Base-by-base conservation (phyloP, 2,888 invertebrate genomes). In the Calameuta idolon region DNA sequence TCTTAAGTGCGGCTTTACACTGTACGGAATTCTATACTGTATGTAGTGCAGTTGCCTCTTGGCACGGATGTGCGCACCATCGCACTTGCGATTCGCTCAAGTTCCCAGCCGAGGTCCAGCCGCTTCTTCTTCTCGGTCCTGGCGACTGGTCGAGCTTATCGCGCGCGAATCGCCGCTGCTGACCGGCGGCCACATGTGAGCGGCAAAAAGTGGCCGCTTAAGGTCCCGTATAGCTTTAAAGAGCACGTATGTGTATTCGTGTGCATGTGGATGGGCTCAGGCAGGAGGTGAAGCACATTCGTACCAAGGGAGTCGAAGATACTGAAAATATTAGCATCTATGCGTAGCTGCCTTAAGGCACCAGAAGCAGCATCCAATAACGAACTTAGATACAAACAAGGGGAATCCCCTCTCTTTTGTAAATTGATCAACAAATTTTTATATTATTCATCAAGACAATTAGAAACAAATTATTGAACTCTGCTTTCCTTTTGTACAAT, bases 81-180 rank as follows among this genome's bases (percentile, higher is more conserved):
- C 89, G 90, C 89, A 89, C 87, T 88, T 81, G 84, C 89, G 90
- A 89, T 90, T 88, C 87, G 89, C 87, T 90, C 87, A 89, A 90
- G 86, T 89, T 87, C 85, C 81, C 81, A 83, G 81, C 82, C 71
- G 85, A 85, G 85, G 85, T 86, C 85, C 86, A 79, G 82, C 76
- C 76, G 76, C 76, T 71, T 34, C 71, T 55, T 37, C 12, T 37
- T 55, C 55, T 23, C 76, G 37, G 75, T 78, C 76, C 80, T 77
- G 81, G 79, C 81, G 83, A 83, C 84, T 83, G 83, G 84, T 83
- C 83, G 83, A 85, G 85, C 86, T 90, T 90, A 90, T 90, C 90
- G 84, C 78, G 81, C 79, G 85, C 86, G 88, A 90, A 90, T 90
- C 90, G 83, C 85, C 86, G 87, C 88, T 88, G 86, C 55, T 55